phyloP scores from a whole-genome alignment of 2,797 vertebrate genomes.

The Cossypha caffra region DNA sequence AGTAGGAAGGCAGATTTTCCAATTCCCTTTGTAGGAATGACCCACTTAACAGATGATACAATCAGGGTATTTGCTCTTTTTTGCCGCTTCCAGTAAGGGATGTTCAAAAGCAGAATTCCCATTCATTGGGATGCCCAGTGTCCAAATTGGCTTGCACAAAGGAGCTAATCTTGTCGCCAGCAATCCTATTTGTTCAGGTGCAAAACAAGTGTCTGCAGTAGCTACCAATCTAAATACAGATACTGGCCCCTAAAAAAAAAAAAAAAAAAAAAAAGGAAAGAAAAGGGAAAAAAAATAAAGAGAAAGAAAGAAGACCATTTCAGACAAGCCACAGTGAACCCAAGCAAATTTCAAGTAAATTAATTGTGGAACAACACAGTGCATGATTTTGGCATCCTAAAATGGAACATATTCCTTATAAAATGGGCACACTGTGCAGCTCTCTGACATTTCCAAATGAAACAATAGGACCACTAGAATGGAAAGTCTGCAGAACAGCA shows the following conservation, averaged over 20 bases:
- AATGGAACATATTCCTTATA: slow-evolving; percentile 44
- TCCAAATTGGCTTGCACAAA: not conserved
- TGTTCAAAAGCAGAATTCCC: slow-evolving; percentile 30
- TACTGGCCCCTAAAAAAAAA: not conserved
- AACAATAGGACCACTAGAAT: slow-evolving; percentile 60
- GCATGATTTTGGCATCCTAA: slow-evolving; percentile 20
- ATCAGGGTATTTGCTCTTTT: slow-evolving; percentile 41
- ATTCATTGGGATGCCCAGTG: not conserved
- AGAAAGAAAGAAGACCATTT: not conserved
- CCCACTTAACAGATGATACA: slow-evolving; percentile 55
- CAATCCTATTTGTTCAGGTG: slow-evolving; percentile 56
- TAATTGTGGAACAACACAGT: slow-evolving; percentile 45
- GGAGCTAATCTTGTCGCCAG: not conserved
- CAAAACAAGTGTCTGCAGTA: not conserved
- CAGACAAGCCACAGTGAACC: not conserved
- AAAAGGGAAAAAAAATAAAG: not conserved
- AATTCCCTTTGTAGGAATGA: slow-evolving; percentile 47
- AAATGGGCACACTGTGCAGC: slow-evolving; percentile 20
- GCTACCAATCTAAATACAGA: slow-evolving; percentile 14
- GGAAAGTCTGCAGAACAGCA: slow-evolving; percentile 62
- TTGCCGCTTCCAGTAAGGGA: slow-evolving; percentile 17
- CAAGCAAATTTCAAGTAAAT: slow-evolving; percentile 45
- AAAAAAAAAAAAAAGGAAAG: too few relatives aligned
- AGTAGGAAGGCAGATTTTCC: slow-evolving; percentile 38
- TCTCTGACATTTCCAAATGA: slow-evolving; percentile 60